Base-by-base conservation (phyloP, 2,888 invertebrate genomes). In the Prenolepis imparis region DNA sequence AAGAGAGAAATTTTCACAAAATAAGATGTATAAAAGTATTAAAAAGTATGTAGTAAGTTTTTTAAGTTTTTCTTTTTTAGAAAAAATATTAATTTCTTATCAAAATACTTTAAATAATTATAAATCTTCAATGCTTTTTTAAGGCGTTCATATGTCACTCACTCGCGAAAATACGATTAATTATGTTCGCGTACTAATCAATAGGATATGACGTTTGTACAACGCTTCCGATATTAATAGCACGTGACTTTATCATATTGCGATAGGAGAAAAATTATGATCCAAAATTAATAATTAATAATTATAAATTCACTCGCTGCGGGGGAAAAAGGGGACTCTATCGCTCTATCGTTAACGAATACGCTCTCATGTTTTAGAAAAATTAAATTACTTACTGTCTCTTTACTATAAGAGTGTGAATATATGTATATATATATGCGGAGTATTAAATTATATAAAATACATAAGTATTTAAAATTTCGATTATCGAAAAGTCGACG, bases 121-220 rank as follows among this genome's bases (percentile, higher is more conserved):
- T n/a, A 52, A 52, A n/a, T 52, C n/a, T 52, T n/a, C n/a, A 52
- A 52, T 18, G n/a, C 52, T 52, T 52, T 52, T 52, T 52, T 52
- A n/a, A 0, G 8, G 44, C 15, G 1, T 5, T 44, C 5, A 44
- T 0, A 44, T 18, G 5, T 18, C 1, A 44, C 41, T 41, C 41
- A 41, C 3, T 52, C 3, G 18, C 0, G 18, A 48, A 48, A 18
- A 48, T 18, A 48, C 8, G n/a, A 52, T 52, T 6, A 52, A n/a
- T 52, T n/a, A 52, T 8, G n/a, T 52, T 52, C n/a, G n/a, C 8
- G 5, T 52, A 6, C 6, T 48, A 52, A 52, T 52, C 0, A 52
- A 8, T 52, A 52, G 6, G 6, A 48, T 18, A 41, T 44, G 44
- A 41, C 41, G 41, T 11, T 41, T 44, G 8, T 11, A 48, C 48